A percentile compares a stretch with the other conserved stretches of the same genome.
phyloP scores from a whole-genome alignment of 2,113 vertebrate species.

The Vulpes lagopus region DNA sequence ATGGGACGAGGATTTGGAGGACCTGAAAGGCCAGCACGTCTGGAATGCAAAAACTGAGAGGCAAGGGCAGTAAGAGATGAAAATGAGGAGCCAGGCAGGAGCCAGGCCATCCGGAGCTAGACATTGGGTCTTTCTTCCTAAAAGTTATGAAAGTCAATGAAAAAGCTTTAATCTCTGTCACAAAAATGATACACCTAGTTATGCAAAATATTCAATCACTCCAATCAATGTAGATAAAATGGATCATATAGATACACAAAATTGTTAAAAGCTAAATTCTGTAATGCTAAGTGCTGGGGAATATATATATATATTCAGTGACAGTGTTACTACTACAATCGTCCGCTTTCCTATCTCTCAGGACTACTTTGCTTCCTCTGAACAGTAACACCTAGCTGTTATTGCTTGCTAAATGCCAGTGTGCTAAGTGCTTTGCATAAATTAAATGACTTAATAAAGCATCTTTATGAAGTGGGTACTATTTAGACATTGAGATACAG shows the following conservation, averaged over 20 bases:
- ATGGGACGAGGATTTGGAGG: neutral
- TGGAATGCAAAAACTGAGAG: neutral
- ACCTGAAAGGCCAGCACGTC: neutral
- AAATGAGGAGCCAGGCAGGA: neutral
- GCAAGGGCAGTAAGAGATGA: neutral
- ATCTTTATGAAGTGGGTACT: neutral
- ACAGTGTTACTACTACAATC: neutral
- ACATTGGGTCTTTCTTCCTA: neutral
- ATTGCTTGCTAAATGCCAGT: neutral
- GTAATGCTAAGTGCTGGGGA: neutral
- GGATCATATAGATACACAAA: neutral
- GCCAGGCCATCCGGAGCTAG: neutral
- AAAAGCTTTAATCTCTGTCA: neutral
- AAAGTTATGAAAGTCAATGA: neutral
- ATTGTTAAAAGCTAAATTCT: conserved; percentile 22
- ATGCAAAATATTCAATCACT: neutral
- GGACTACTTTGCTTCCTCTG: neutral
- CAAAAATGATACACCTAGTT: neutral
- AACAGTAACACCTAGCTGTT: neutral
- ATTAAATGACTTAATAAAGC: neutral
- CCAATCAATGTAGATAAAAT: conserved; percentile 5
- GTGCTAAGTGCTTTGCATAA: neutral
- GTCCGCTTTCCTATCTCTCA: neutral
- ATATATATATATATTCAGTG: neutral
- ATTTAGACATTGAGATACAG: neutral